phyloP scores from a whole-genome alignment of 2,888 invertebrate genomes.

The Caenorhabditis sp. region DNA sequence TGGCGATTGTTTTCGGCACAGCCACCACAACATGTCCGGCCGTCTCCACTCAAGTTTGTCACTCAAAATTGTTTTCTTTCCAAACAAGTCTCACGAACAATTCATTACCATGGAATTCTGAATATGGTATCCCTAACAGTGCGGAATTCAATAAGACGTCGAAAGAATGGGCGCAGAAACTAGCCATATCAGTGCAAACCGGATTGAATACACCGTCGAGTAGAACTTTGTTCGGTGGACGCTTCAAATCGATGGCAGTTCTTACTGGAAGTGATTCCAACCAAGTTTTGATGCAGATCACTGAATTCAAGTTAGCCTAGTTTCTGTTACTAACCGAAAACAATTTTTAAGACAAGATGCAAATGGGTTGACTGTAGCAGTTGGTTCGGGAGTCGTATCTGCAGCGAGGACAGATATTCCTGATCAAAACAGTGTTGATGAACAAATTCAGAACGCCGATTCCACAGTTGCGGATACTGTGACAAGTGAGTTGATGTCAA shows the following conservation, averaged over 20 bases:
- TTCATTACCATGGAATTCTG: slow-evolving; percentile 10
- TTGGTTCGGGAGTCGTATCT: slow-evolving; percentile 13
- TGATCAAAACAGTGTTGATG: background rate
- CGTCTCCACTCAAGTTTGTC: slow-evolving; percentile 12
- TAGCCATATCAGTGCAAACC: slow-evolving; percentile 10
- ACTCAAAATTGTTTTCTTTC: slow-evolving; percentile 22
- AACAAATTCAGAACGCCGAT: background rate
- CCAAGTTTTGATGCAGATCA: slow-evolving; percentile 13
- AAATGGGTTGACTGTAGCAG: background rate
- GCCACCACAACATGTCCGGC: slow-evolving; percentile 9
- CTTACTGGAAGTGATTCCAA: background rate
- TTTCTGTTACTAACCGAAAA: no score
- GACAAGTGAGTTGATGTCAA: background rate
- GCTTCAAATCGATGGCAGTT: slow-evolving; percentile 10
- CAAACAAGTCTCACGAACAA: slow-evolving; percentile 8
- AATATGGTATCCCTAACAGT: background rate
- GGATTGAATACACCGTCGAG: slow-evolving; percentile 11
- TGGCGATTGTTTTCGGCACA: slow-evolving; percentile 41
- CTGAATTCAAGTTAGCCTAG: slow-evolving; percentile 14
- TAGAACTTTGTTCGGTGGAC: background rate
- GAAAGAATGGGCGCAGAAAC: background rate
- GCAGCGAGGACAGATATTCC: slow-evolving; percentile 7
- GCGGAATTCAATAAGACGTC: background rate
- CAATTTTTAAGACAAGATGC: slow-evolving; percentile 2
- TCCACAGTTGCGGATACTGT: background rate